These are phyloP conservation scores for Simalia tracyae DNA, from an alignment of 2,797 vertebrate species.

Conservation along the genomic window DNA sequence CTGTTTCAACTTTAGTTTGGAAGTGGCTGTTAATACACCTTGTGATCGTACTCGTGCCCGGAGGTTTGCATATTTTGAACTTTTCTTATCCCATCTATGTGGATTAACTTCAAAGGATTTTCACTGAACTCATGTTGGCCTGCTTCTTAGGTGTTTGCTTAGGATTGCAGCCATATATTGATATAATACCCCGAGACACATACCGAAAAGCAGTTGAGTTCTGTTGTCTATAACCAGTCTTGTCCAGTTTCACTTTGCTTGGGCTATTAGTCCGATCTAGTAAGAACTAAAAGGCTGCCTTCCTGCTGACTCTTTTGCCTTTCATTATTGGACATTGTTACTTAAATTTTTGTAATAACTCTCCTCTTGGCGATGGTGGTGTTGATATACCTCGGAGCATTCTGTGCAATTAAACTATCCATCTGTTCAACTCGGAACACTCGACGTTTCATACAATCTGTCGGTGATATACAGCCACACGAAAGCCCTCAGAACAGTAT, in stretches of 20 bases:
- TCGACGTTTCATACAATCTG: slow-evolving; percentile 31
- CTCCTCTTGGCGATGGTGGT: slow-evolving; percentile 30
- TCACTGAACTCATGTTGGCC: neutral
- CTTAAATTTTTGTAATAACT: slow-evolving; percentile 8
- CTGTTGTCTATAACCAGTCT: neutral
- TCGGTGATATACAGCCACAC: neutral
- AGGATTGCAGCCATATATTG: slow-evolving; percentile 12
- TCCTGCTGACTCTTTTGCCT: slow-evolving; percentile 2
- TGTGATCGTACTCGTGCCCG: neutral
- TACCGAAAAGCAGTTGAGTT: neutral
- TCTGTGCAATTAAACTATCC: slow-evolving; percentile 52
- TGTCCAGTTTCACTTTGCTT: slow-evolving; percentile 7
- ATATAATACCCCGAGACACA: neutral
- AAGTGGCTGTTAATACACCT: neutral
- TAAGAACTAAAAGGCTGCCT: neutral
- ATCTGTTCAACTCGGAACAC: slow-evolving; percentile 48
- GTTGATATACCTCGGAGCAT: slow-evolving; percentile 36
- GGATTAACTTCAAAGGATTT: neutral
- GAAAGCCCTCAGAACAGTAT: slow-evolving; percentile 24
- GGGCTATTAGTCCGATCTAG: neutral
- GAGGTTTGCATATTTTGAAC: neutral
- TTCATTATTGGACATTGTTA: slow-evolving; percentile 16
- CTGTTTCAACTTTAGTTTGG: neutral
- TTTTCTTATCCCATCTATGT: slow-evolving; percentile 5
- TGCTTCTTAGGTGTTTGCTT: neutral